Percentiles rank a stretch among this genome's conserved stretches.
Evolutionary conservation across 1,140 invertebrate genomes (phyloP).

Genomic region (Zaprionus capensis): DNA sequence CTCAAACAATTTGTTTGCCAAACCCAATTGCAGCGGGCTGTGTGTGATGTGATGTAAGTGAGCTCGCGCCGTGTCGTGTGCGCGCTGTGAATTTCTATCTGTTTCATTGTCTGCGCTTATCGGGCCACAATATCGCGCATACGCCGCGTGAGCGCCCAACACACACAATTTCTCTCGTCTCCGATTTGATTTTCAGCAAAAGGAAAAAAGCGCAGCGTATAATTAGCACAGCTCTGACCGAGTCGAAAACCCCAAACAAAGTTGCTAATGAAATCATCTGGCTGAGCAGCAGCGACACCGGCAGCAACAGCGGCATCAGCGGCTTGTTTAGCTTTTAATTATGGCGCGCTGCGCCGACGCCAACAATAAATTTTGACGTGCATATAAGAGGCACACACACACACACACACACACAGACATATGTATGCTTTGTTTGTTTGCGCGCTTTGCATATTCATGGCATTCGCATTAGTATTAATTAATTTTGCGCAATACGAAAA

Average conservation of each 20-base stretch:
- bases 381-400: constrained; percentile 35
- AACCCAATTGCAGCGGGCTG: constrained; percentile 37
- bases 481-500: constrained; percentile 82
- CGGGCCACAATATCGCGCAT: constrained; percentile 24
- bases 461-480: constrained; percentile 76
- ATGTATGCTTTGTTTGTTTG: constrained; percentile 36
- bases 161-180: not conserved
- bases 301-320: constrained; percentile 24
- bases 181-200: not conserved
- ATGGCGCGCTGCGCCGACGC: constrained; percentile 72
- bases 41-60: constrained; percentile 63
- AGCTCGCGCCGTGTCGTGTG: not conserved
- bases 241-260: constrained; percentile 50
- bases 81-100: constrained; percentile 13
- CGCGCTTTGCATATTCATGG: constrained; percentile 78
- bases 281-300: constrained; percentile 7
- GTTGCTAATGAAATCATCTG: constrained; percentile 79
- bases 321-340: constrained; percentile 81
- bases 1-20: constrained; percentile 66
- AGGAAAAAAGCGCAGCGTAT: constrained; percentile 56
- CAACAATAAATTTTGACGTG: constrained; percentile 74
- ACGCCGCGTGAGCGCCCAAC: constrained; percentile 14
- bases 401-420: constrained; percentile 33
- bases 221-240: constrained; percentile 66
- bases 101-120: constrained; percentile 29